A percentile compares a stretch with the other conserved stretches of the same genome.
phyloP scores from a whole-genome alignment of 2,888 invertebrate species.

The Diloba caeruleocephala region DNA sequence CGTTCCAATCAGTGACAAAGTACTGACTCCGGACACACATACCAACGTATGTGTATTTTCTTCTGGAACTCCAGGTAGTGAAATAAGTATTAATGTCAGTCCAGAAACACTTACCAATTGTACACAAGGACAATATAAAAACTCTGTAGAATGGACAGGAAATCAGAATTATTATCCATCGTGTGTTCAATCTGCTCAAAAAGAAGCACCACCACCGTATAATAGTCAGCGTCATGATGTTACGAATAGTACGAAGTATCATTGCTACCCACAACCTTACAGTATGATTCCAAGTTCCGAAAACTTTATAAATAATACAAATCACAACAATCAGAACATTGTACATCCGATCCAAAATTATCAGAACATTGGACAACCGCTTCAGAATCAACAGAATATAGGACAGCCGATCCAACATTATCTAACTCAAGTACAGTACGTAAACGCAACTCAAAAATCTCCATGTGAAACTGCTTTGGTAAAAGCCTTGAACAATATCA shows the following conservation, averaged over 20 bases:
- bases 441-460: conserved; percentile 5
- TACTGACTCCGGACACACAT: conserved; percentile 1
- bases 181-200: neutral
- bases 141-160: neutral
- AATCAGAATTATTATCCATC: neutral
- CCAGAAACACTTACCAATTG: conserved; percentile 22
- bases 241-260: conserved; percentile 10
- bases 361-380: neutral
- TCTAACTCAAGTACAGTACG: conserved; percentile 14
- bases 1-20: neutral
- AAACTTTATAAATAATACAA: too few species aligned
- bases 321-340: too few species aligned
- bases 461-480: neutral
- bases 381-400: conserved; percentile 5
- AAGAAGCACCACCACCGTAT: neutral
- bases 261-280: conserved; percentile 15
- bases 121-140: neutral
- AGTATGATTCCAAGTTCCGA: too few species aligned
- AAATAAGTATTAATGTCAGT: conserved; percentile 53
- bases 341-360: too few species aligned
- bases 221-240: neutral
- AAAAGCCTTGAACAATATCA: conserved; percentile 1
- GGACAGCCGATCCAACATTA: conserved; percentile 1
- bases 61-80: conserved; percentile 48
- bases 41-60: conserved; percentile 46